Base-by-base conservation (phyloP, 2,888 invertebrate species). In the Xestia xanthographa region DNA sequence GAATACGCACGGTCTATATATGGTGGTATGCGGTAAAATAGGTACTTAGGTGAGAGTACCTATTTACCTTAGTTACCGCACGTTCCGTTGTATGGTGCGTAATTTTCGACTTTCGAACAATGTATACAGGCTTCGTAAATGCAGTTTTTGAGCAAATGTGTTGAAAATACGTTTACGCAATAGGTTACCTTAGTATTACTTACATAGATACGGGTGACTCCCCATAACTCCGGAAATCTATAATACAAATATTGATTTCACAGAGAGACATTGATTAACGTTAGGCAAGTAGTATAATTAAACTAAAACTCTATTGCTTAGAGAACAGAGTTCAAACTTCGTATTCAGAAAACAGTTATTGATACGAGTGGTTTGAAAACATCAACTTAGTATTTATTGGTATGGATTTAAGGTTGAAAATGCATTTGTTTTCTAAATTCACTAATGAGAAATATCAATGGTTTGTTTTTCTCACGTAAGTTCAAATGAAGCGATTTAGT, bases 391-490 rank as follows among this genome's bases (percentile, higher is more conserved):
- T 48, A 17, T 38, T 20, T 71, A 73, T 34, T 0, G 0, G 1
- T 2, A 12, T 38, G 1, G 3, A 0, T 0, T 14, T 83, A 74
- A 53, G 71, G 43, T 68, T 58, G 48, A 68, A 73, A 71, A 68
- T 68, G 1, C 12, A 11, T 17, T 63, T 26, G 17, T n/a, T 41
- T 17, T 60, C 11, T 34, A 20, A 34, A 34, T 34, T 5, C 20
- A 3, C 58, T 72, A 80, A 78, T 78, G 45, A 67, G 53, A 58
- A 34, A 79, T 53, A 78, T 71, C 66, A 73, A 75, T 62, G 34
- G 43, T 79, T 78, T 75, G 68, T 78, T 77, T 79, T 87, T 86
- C 66, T 71, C 85, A 81, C 75, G 43, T 56, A 63, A 1, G 66
- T 62, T 71, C 77, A 75, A 85, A 83, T 77, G 69, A 65, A 66